Evolutionary conservation across 2,113 vertebrate genomes (phyloP).

Genomic region (Ranitomeya imitator): DNA sequence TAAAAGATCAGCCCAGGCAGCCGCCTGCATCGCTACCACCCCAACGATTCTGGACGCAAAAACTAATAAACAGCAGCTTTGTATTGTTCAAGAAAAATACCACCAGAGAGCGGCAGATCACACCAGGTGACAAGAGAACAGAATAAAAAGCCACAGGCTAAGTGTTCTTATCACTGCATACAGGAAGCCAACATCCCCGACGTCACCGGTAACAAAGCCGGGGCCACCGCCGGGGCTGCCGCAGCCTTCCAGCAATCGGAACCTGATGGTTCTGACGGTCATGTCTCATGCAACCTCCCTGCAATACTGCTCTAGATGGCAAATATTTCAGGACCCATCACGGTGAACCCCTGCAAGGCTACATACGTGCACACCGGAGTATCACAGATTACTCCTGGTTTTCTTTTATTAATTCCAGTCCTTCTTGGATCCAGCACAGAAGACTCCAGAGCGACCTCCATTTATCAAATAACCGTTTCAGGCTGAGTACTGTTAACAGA

Average conservation of each 20-base stretch:
- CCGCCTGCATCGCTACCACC: neutral
- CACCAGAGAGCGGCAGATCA: conserved; percentile 17
- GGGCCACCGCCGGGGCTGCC: neutral
- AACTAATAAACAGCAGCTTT: conserved; percentile 11
- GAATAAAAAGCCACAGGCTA: conserved; percentile 23
- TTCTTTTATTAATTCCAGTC: conserved; percentile 59
- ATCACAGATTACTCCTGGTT: neutral
- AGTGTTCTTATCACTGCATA: conserved; percentile 18
- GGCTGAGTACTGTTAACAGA: conserved; percentile 93
- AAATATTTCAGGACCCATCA: neutral
- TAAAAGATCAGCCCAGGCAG: no score
- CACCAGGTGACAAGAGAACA: conserved; percentile 14
- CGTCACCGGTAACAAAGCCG: conserved; percentile 10
- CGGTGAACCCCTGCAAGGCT: neutral
- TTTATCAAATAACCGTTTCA: conserved; percentile 94
- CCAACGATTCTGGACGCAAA: conserved; percentile 2
- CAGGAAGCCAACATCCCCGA: neutral
- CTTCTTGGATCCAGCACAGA: conserved; percentile 77
- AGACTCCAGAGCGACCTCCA: conserved; percentile 84
- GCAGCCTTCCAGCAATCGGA: neutral
- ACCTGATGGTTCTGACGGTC: neutral
- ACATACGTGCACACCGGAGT: neutral
- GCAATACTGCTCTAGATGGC: conserved; percentile 7
- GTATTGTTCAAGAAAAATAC: conserved; percentile 15
- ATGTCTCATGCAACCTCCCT: conserved; percentile 6